phyloP scores from a whole-genome alignment of 2,113 vertebrate genomes.

The Smithornis capensis region DNA sequence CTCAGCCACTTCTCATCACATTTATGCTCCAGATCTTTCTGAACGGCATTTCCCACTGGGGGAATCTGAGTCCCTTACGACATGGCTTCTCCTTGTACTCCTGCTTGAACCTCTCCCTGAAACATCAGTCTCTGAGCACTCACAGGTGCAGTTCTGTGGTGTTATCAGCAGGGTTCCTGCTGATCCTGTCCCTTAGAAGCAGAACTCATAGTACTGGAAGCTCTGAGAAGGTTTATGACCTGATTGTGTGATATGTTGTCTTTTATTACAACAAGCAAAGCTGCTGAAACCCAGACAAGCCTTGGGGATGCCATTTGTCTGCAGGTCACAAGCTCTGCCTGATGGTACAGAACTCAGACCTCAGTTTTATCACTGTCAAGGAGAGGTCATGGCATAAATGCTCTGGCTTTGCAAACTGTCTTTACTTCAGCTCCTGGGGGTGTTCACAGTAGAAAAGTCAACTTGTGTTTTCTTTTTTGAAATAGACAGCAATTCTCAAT shows the following conservation, averaged over 20 bases:
- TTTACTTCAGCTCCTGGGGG: background rate
- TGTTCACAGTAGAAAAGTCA: background rate
- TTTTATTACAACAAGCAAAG: background rate
- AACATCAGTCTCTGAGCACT: background rate
- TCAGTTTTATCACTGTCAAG: background rate
- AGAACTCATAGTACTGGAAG: background rate
- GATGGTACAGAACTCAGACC: background rate
- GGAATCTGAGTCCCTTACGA: background rate
- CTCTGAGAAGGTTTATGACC: background rate
- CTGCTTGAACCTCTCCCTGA: background rate
- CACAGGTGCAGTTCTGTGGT: background rate
- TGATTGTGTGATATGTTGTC: background rate
- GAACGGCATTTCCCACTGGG: background rate
- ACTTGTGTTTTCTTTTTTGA: background rate
- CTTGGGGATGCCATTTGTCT: background rate
- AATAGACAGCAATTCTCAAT: background rate
- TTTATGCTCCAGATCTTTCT: background rate
- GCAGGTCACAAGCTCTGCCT: background rate
- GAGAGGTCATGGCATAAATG: background rate
- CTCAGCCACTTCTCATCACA: background rate
- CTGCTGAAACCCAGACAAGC: background rate
- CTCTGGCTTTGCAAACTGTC: background rate
- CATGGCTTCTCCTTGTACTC: background rate
- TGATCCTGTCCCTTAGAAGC: background rate
- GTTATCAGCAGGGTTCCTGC: background rate